A percentile compares a stretch with the other conserved stretches of the same genome.
phyloP scores from a whole-genome alignment of 2,797 vertebrate species.

The Myiothlypis chrysogaster region DNA sequence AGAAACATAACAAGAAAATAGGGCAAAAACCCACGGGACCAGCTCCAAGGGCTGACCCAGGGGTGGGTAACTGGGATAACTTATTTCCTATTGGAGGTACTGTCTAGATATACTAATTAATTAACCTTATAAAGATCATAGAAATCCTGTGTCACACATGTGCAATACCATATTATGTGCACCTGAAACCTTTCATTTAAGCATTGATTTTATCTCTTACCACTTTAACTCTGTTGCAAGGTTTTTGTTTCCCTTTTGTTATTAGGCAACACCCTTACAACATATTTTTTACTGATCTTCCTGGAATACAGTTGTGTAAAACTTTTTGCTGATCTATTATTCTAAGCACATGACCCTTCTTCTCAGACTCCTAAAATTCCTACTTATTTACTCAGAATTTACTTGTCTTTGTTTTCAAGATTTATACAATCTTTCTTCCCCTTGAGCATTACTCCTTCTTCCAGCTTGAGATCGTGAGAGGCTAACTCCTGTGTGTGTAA shows the following conservation, averaged over 20 bases:
- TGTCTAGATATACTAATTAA: background rate
- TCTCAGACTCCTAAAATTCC: background rate
- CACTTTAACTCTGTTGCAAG: background rate
- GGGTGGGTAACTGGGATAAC: background rate
- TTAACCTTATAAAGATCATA: background rate
- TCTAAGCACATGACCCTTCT: background rate
- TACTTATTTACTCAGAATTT: background rate
- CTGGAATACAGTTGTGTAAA: accelerated
- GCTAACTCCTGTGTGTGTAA: background rate
- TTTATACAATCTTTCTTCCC: background rate
- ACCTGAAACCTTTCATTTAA: background rate
- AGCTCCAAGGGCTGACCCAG: background rate
- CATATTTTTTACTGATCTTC: background rate
- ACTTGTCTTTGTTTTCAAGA: background rate
- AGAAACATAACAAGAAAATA: background rate
- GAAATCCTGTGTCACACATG: accelerated
- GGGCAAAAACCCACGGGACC: no score
- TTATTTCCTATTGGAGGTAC: background rate
- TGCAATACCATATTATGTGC: background rate
- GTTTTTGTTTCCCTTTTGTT: background rate
- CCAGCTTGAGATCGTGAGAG: background rate
- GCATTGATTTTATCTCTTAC: background rate
- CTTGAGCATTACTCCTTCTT: background rate
- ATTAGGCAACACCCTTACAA: background rate
- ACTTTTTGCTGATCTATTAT: background rate